These are phyloP conservation scores for Meta bourneti DNA, from an alignment of 2,888 invertebrate species.

Conservation along the genomic window DNA sequence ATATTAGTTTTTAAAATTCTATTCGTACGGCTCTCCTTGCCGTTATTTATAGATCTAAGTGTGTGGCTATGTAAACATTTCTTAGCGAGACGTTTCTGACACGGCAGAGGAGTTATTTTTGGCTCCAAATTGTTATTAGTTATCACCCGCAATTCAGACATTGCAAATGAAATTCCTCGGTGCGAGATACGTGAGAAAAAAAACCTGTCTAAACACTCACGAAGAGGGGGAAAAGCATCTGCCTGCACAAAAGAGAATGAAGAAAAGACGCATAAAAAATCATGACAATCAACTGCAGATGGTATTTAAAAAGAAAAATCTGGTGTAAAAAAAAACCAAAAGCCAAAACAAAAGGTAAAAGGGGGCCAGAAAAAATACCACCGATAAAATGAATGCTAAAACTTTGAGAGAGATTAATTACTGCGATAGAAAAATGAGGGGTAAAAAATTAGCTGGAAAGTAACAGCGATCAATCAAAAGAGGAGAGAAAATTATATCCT, in stretches of 20 bases:
- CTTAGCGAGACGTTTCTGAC: background rate
- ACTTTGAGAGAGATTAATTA: slow-evolving; percentile 45
- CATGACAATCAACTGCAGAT: slow-evolving; percentile 17
- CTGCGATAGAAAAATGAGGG: slow-evolving; percentile 18
- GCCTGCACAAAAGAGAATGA: background rate
- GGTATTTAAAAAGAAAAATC: background rate
- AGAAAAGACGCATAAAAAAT: background rate
- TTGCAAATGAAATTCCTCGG: background rate
- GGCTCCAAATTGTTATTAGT: background rate
- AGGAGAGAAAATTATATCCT: slow-evolving; percentile 18
- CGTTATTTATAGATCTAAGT: background rate
- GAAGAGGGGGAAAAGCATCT: background rate
- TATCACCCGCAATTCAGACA: background rate
- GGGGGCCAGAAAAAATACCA: background rate
- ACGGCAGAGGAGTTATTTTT: background rate
- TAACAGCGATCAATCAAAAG: slow-evolving; percentile 43
- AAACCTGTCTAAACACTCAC: background rate
- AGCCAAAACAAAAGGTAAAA: slow-evolving; percentile 14
- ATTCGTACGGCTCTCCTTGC: background rate
- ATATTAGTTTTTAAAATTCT: background rate
- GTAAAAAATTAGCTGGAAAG: slow-evolving; percentile 22
- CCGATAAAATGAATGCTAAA: slow-evolving; percentile 23
- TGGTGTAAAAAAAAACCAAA: background rate
- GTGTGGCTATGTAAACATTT: background rate
- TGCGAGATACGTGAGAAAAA: background rate